phyloP scores from a whole-genome alignment of 1,140 invertebrate genomes.

The Cepaea nemoralis region DNA sequence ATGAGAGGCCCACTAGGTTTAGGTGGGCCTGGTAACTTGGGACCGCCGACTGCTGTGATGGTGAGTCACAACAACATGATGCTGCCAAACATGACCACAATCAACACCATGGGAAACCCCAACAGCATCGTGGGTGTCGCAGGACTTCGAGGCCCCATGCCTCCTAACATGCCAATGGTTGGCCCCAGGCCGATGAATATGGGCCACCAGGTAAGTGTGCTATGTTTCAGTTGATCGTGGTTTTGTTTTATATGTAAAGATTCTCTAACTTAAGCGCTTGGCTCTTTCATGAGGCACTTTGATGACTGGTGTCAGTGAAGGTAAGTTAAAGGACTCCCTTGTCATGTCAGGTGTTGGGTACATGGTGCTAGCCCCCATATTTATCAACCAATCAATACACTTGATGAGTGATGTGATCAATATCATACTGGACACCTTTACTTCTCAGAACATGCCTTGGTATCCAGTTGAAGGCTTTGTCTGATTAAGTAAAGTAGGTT shows the following conservation, averaged over 20 bases:
- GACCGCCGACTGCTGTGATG: neutral
- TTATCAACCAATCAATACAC: too few species aligned
- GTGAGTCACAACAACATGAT: too few species aligned
- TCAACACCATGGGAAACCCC: neutral
- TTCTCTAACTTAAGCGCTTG: neutral
- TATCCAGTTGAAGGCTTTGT: too few species aligned
- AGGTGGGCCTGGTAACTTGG: neutral
- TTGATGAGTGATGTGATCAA: too few species aligned
- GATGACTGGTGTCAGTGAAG: too few species aligned
- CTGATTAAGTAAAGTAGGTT: too few species aligned
- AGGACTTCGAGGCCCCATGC: neutral
- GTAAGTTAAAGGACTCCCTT: too few species aligned
- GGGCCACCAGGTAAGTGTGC: conserved; percentile 19
- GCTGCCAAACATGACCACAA: neutral
- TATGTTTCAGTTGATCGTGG: neutral
- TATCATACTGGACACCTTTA: too few species aligned
- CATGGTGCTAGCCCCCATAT: too few species aligned
- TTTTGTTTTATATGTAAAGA: neutral
- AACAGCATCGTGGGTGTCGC: neutral
- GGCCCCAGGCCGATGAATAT: conserved; percentile 6
- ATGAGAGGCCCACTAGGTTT: neutral
- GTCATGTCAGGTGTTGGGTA: too few species aligned
- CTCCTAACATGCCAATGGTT: neutral
- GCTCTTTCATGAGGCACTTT: too few species aligned
- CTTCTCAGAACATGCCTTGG: too few species aligned